Percentiles rank a stretch among this genome's conserved stretches.
Evolutionary conservation across 2,888 invertebrate species (phyloP).

Genomic region (Apodemia zela): DNA sequence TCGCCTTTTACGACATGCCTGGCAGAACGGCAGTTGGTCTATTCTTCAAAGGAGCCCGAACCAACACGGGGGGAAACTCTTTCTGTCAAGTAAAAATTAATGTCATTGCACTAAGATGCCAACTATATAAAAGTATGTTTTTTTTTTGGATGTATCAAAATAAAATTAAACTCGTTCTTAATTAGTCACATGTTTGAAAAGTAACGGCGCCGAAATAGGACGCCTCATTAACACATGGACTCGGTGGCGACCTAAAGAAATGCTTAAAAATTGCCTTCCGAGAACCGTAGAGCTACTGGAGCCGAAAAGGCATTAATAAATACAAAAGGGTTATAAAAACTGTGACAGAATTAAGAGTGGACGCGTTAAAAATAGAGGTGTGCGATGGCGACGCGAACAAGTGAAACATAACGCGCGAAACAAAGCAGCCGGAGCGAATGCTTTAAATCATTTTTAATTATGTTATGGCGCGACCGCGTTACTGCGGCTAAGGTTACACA

Average conservation of each 20-base stretch:
- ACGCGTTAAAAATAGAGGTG: slow-evolving; percentile 70
- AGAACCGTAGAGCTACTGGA: slow-evolving; percentile 78
- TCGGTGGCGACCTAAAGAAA: slow-evolving; percentile 66
- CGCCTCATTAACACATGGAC: slow-evolving; percentile 73
- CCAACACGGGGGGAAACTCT: too few relatives aligned
- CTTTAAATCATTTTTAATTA: slow-evolving; percentile 81
- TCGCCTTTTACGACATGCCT: too few relatives aligned
- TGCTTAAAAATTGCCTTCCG: slow-evolving; percentile 72
- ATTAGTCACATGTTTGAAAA: slow-evolving; percentile 27
- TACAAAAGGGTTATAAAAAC: slow-evolving; percentile 78
- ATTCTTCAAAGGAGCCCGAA: too few relatives aligned
- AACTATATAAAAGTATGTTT: neutral
- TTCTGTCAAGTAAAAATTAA: too few relatives aligned
- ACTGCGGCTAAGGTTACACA: slow-evolving; percentile 59
- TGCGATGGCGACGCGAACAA: slow-evolving; percentile 72
- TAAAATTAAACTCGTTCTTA: slow-evolving; percentile 9
- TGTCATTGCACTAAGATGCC: too few relatives aligned
- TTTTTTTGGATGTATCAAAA: neutral
- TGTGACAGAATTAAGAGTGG: slow-evolving; percentile 79
- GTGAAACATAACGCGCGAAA: slow-evolving; percentile 81
- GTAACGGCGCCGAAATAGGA: slow-evolving; percentile 66
- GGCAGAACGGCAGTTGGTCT: too few relatives aligned
- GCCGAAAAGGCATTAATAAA: slow-evolving; percentile 76
- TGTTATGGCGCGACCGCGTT: slow-evolving; percentile 72
- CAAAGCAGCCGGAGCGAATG: slow-evolving; percentile 81